Evolutionary conservation across 2,888 invertebrate species (phyloP).

Genomic region (Trichopria drosophilae): DNA sequence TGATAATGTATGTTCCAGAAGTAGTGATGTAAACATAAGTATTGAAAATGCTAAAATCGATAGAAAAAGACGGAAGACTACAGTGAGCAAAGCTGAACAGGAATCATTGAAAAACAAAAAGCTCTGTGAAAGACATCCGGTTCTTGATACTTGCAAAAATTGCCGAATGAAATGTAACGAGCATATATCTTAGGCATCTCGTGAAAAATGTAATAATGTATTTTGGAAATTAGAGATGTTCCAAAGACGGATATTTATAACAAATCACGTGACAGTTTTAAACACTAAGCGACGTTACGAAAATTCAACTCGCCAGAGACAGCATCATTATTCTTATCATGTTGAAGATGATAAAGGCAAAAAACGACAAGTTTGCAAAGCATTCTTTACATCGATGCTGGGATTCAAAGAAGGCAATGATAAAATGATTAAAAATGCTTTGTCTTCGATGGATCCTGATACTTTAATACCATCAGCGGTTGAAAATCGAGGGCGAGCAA

Average conservation of each 20-base stretch:
- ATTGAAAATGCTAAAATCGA: too few species aligned
- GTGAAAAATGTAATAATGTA: neutral
- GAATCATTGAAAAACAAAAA: slow-evolving; percentile 10
- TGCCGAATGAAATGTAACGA: neutral
- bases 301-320: neutral
- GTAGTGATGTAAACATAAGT: too few species aligned
- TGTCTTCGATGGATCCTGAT: neutral
- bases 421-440: neutral
- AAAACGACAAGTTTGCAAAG: neutral
- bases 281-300: neutral
- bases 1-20: too few species aligned
- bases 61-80: too few species aligned
- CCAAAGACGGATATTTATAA: neutral
- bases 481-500: neutral
- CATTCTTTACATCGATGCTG: neutral
- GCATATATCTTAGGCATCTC: neutral
- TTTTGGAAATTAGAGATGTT: slow-evolving; percentile 1
- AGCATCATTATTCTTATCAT: neutral
- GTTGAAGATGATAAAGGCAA: too few species aligned
- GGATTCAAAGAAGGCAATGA: neutral
- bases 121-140: slow-evolving; percentile 28
- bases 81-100: neutral
- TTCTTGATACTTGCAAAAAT: slow-evolving; percentile 8
- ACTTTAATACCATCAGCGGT: neutral
- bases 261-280: neutral